Base-by-base conservation (phyloP, 2,797 vertebrate genomes). In the Austrolebias charrua region DNA sequence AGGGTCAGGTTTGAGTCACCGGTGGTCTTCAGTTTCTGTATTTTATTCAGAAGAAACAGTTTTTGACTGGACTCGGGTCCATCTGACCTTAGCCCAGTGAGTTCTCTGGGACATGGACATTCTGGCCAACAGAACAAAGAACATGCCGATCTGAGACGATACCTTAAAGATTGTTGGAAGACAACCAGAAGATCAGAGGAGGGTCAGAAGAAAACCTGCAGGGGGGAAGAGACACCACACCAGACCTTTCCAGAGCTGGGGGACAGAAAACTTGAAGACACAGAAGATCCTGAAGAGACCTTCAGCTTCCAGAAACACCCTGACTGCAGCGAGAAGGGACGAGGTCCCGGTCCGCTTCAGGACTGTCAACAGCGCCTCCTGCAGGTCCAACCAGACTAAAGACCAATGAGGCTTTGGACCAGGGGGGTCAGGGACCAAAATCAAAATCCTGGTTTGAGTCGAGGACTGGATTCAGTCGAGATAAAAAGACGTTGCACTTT, bases 191-290 rank as follows among this genome's bases (percentile, higher is more conserved):
- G 89, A 90, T 83, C 87, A 84, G 38, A 75, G 86, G 83, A 83
- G 83, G 76, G 55, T 94, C 92, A 94, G 93, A 92, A 93, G 91
- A 92, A 92, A 51, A 93, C 93, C 93, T 94, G 93, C 86, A 90
- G 89, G 76, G 73, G 83, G 84, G 83, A 89, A 80, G 88, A 91
- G 71, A 94, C 78, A 91, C 85, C 84, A 92, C 79, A 90, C 80
- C 88, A 89, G 80, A 90, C 81, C 86, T 71, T 57, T 80, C 74
- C 86, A 86, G 65, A 80, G 80, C 70, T 75, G 78, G 84, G 69
- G 57, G 58, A 80, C 44, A 78, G 55, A 80, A 77, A 75, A 29
- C 70, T 66, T 60, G 40, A 60, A 69, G 61, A 66, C 58, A 55
- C 42, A 69, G 18, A 52, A 69, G 24, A 18, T 20, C 13, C 19